Conservation (phyloP, 2,113 vertebrate species). For the Motacilla alba region DNA sequence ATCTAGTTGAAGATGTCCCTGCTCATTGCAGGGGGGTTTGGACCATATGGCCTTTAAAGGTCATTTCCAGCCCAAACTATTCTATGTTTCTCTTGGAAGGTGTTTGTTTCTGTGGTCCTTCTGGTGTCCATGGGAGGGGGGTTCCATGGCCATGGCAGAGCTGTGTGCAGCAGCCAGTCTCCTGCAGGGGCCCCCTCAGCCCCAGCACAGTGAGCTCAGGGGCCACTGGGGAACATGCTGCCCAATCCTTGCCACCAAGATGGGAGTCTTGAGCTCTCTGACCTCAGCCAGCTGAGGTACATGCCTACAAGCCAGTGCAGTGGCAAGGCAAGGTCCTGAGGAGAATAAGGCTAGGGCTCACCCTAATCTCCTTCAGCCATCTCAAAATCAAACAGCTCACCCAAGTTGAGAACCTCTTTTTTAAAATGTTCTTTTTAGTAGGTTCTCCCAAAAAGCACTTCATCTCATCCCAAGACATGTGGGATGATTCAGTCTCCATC, state of each 20-base stretch:
- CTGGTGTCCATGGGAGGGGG: neutral
- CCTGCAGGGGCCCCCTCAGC: neutral
- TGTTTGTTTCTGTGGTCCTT: neutral
- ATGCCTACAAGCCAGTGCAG: neutral
- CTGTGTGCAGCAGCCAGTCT: neutral
- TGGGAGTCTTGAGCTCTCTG: neutral
- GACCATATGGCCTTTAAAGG: neutral
- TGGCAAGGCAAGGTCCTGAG: neutral
- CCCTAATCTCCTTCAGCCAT: neutral
- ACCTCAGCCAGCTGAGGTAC: neutral
- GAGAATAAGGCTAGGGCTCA: neutral
- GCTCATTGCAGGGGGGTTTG: neutral
- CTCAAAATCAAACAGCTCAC: neutral
- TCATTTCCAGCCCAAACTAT: neutral
- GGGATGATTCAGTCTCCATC: neutral
- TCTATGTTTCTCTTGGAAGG: neutral
- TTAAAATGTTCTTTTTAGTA: neutral
- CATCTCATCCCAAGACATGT: neutral
- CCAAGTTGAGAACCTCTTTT: neutral
- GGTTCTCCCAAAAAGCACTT: neutral
- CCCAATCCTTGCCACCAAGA: neutral
- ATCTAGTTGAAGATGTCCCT: neutral
- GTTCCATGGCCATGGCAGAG: neutral
- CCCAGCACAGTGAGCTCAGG: neutral
- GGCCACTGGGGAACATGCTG: rapidly evolving